phyloP scores from a whole-genome alignment of 35 echinoderm and acorn worm genomes.

The Apostichopus parvimensis region DNA sequence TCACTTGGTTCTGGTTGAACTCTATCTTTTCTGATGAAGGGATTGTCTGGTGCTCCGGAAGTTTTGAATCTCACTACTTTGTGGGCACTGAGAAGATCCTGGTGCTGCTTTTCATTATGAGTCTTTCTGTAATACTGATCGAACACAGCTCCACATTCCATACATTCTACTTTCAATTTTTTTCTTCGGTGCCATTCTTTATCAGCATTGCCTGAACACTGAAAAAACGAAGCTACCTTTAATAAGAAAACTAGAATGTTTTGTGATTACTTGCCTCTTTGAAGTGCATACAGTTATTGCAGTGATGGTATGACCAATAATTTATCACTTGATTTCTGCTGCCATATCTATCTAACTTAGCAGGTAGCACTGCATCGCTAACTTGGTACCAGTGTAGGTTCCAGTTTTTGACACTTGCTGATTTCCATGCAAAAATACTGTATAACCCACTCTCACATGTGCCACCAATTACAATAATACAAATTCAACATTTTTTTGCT shows the following conservation, averaged over 20 bases:
- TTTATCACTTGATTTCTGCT: no score
- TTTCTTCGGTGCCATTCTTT: neutral
- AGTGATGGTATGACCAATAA: neutral
- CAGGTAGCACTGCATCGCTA: no score
- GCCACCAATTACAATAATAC: no score
- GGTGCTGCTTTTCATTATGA: conserved; percentile 41
- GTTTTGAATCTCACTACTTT: conserved; percentile 14
- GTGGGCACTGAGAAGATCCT: neutral
- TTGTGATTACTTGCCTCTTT: neutral
- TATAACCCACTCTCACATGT: no score
- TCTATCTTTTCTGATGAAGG: neutral
- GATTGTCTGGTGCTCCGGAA: neutral
- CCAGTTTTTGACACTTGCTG: no score
- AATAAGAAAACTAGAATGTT: neutral
- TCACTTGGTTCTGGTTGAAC: no score
- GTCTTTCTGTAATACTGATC: conserved; percentile 28
- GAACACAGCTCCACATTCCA: conserved; percentile 24
- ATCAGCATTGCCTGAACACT: neutral
- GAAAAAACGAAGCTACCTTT: neutral
- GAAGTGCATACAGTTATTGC: conserved; percentile 13
- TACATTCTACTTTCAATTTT: conserved; percentile 40
- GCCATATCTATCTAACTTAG: no score
- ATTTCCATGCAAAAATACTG: no score
- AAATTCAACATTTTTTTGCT: no score
- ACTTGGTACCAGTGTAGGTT: no score